phyloP scores from a whole-genome alignment of 2,888 invertebrate genomes.

The Polyploca ridens region DNA sequence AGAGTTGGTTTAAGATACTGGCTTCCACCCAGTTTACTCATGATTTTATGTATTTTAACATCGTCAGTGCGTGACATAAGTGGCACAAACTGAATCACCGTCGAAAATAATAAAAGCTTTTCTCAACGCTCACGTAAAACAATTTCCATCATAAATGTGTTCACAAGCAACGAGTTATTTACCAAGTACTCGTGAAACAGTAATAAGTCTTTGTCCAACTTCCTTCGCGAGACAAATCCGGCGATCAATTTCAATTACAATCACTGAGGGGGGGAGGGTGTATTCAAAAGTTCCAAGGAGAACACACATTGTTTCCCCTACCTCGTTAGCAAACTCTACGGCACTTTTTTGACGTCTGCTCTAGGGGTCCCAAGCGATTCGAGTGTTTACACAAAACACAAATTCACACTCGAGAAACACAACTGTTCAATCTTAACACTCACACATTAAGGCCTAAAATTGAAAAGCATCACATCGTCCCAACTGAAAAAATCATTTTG shows the following conservation, averaged over 20 bases:
- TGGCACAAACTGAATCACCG: slow-evolving; percentile 30
- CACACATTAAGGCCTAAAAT: slow-evolving; percentile 52
- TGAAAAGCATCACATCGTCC: slow-evolving; percentile 26
- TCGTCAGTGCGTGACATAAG: not conserved
- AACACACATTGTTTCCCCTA: slow-evolving; percentile 67
- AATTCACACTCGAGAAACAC: slow-evolving; percentile 42
- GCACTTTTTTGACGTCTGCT: slow-evolving; percentile 79
- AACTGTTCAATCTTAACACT: slow-evolving; percentile 34
- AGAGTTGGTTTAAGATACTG: too few species aligned
- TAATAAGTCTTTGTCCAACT: slow-evolving; percentile 15
- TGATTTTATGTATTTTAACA: too few species aligned
- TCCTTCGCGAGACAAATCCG: slow-evolving; percentile 32
- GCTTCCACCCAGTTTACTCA: too few species aligned
- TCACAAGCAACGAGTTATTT: slow-evolving; percentile 10
- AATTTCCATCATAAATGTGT: not conserved
- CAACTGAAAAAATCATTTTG: slow-evolving; percentile 42
- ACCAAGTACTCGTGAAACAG: slow-evolving; percentile 12
- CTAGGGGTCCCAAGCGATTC: slow-evolving; percentile 70
- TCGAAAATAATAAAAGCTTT: slow-evolving; percentile 16
- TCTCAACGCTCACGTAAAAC: not conserved
- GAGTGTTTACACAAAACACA: slow-evolving; percentile 59
- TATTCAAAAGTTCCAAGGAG: slow-evolving; percentile 56
- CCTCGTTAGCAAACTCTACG: slow-evolving; percentile 75
- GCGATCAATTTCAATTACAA: slow-evolving; percentile 56
- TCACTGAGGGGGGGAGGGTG: slow-evolving; percentile 25